Conservation (phyloP, 2,797 vertebrate genomes). For the Coendou prehensilis region DNA sequence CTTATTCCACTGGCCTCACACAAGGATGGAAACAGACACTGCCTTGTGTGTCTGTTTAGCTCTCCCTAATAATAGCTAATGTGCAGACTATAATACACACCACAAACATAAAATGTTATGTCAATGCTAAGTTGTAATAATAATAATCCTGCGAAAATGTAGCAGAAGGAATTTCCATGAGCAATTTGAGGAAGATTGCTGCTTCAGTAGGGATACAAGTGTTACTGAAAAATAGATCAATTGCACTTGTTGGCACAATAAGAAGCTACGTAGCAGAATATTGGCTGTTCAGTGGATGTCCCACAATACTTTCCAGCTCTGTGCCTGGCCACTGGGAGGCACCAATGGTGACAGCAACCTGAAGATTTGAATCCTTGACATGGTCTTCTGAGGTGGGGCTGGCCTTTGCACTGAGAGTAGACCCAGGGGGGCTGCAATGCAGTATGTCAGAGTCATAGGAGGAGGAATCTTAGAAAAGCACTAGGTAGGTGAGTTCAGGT, state of each 20-base stretch:
- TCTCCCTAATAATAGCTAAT: constrained; percentile 78
- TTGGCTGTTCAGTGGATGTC: accelerated
- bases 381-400: background rate
- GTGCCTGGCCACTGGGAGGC: background rate
- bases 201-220: constrained; percentile 58
- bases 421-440: background rate
- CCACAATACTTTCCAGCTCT: accelerated
- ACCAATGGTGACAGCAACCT: accelerated
- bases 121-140: constrained; percentile 81
- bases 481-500: background rate
- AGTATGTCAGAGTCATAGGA: background rate
- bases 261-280: background rate
- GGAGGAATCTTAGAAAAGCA: background rate
- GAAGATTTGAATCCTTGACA: background rate
- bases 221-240: constrained; percentile 60
- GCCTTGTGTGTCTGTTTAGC: constrained; percentile 64
- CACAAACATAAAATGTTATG: constrained; percentile 76
- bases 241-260: background rate
- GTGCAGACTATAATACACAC: constrained; percentile 41
- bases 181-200: constrained; percentile 75
- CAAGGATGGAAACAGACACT: constrained; percentile 70
- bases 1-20: constrained; percentile 71
- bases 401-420: background rate
- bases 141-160: constrained; percentile 79
- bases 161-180: constrained; percentile 72